These are phyloP conservation scores for Echinops telfairi DNA, from an alignment of 2,113 vertebrate genomes.

Conservation along the genomic window DNA sequence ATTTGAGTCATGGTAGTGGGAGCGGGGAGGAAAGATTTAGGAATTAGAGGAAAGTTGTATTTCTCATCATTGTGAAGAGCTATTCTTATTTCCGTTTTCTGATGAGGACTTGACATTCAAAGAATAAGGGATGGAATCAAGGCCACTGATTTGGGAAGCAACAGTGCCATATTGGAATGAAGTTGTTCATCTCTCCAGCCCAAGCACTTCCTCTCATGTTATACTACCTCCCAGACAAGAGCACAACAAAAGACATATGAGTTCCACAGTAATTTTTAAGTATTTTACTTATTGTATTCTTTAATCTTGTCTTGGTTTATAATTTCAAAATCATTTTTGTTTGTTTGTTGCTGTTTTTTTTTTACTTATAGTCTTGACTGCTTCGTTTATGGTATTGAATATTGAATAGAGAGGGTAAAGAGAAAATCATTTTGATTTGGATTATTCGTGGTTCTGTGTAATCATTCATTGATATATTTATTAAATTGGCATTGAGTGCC, in stretches of 20 bases:
- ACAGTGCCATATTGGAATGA: background rate
- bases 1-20: no score
- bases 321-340: background rate
- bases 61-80: no score
- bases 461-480: background rate
- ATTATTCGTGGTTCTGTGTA: background rate
- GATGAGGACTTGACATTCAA: background rate
- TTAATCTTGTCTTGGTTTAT: background rate
- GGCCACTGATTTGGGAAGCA: background rate
- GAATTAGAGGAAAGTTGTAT: no score
- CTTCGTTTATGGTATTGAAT: background rate
- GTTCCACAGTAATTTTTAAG: background rate
- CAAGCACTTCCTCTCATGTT: no score
- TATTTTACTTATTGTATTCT: background rate
- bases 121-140: background rate
- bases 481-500: background rate
- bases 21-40: no score
- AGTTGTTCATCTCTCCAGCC: background rate
- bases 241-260: no score
- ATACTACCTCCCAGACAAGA: background rate
- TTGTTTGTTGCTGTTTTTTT: background rate
- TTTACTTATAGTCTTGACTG: background rate
- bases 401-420: background rate
- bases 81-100: background rate
- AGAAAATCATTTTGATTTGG: background rate